phyloP scores from a whole-genome alignment of 2,888 invertebrate species.

The Chaetogeoica ovagalla region DNA sequence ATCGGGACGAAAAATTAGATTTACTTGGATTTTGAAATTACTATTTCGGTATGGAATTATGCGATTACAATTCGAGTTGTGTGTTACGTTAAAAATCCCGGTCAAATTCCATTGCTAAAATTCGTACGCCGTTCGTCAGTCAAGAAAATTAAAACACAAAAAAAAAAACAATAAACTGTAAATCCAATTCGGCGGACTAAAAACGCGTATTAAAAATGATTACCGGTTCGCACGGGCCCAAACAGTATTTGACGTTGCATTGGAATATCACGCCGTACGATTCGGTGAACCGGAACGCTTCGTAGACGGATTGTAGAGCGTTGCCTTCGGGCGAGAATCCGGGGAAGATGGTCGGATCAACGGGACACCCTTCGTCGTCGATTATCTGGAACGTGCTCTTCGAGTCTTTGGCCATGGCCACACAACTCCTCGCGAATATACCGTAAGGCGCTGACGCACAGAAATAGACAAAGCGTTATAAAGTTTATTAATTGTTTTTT shows the following conservation, averaged over 20 bases:
- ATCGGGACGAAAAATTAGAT: no score
- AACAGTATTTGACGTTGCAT: slow-evolving; percentile 93
- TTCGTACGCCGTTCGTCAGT: no score
- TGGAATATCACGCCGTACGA: slow-evolving; percentile 97
- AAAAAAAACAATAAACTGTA: slow-evolving; percentile 4
- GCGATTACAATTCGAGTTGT: no score
- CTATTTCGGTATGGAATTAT: no score
- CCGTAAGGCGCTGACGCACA: slow-evolving; percentile 80
- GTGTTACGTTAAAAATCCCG: no score
- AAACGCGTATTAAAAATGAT: slow-evolving; percentile 58
- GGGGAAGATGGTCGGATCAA: slow-evolving; percentile 91
- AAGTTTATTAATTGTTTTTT: not conserved
- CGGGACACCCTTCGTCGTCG: slow-evolving; percentile 93
- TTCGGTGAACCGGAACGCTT: slow-evolving; percentile 93
- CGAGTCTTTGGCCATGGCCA: slow-evolving; percentile 95
- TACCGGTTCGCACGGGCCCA: slow-evolving; percentile 91
- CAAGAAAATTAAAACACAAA: not conserved
- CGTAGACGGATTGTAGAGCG: slow-evolving; percentile 86
- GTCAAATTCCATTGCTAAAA: no score
- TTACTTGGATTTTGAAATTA: no score
- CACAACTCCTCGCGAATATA: slow-evolving; percentile 92
- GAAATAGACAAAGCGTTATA: not conserved
- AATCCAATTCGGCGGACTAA: not conserved
- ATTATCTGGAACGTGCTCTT: slow-evolving; percentile 95
- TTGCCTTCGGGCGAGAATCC: slow-evolving; percentile 88